Evolutionary conservation across 2,797 vertebrate species (phyloP).

Genomic region (Merluccius polli): DNA sequence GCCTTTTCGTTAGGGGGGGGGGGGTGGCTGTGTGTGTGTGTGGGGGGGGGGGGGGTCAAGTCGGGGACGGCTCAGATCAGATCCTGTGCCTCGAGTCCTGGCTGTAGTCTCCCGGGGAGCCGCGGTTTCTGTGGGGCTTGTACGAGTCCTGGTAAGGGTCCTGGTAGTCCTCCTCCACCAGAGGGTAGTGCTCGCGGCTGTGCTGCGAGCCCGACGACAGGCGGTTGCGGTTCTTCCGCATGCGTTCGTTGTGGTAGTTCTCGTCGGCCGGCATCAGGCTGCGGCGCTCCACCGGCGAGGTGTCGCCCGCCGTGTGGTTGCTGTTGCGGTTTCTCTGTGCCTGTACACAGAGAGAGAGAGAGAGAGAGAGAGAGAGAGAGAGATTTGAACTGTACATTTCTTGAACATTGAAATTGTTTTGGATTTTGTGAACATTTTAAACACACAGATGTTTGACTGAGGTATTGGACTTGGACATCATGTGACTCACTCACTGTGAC

Average conservation of each 20-base stretch:
- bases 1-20: neutral
- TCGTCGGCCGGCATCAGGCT: conserved; percentile 90
- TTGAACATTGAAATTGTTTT: neutral
- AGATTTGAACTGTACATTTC: neutral
- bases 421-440: no score
- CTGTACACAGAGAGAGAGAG: conserved; percentile 55
- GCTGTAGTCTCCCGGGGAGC: conserved; percentile 93
- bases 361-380: neutral
- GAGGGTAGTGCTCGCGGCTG: conserved; percentile 74
- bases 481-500: neutral
- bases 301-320: conserved; percentile 86
- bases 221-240: conserved; percentile 92
- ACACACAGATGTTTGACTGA: neutral
- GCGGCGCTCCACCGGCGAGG: conserved; percentile 86
- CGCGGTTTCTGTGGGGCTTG: conserved; percentile 90
- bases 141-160: conserved; percentile 97
- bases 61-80: conserved; percentile 67
- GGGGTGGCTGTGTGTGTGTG: neutral
- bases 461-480: neutral
- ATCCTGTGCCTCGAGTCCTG: conserved; percentile 95
- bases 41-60: neutral
- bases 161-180: conserved; percentile 77
- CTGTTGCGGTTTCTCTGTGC: conserved; percentile 88
- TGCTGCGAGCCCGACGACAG: conserved; percentile 83
- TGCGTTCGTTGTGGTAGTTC: conserved; percentile 91